Conservation (phyloP, 2,113 vertebrate genomes). For the Budorcas taxicolor region DNA sequence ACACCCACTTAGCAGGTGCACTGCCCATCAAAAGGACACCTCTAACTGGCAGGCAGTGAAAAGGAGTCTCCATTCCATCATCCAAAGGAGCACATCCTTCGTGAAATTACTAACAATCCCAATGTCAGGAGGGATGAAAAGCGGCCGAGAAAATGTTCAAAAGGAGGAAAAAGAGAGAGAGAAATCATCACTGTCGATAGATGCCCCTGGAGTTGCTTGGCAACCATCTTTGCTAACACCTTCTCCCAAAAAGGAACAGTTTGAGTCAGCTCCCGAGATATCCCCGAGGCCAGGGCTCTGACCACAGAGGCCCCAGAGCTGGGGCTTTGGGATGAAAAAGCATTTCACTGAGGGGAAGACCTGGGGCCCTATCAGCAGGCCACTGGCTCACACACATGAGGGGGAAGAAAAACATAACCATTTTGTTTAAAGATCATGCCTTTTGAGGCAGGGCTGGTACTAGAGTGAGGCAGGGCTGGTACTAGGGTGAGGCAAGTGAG, state of each 20-base stretch:
- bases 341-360: background rate
- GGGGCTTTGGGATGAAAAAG: background rate
- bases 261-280: conserved; percentile 55
- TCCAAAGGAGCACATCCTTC: background rate
- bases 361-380: background rate
- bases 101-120: conserved; percentile 46
- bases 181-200: conserved; percentile 59
- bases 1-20: conserved; percentile 56
- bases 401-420: background rate
- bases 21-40: conserved; percentile 36
- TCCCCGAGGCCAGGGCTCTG: conserved; percentile 50
- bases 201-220: conserved; percentile 74
- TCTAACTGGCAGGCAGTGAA: background rate
- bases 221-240: conserved; percentile 74
- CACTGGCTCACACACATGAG: background rate
- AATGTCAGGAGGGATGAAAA: conserved; percentile 28
- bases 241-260: conserved; percentile 70
- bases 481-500: background rate
- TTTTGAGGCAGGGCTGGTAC: background rate
- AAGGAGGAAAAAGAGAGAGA: conserved; percentile 9
- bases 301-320: conserved; percentile 27
- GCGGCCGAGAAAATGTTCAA: conserved; percentile 53
- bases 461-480: background rate
- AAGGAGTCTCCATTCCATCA: conserved; percentile 24
- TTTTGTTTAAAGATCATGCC: background rate